phyloP scores from a whole-genome alignment of 2,113 vertebrate genomes.

The Percina caprodes region DNA sequence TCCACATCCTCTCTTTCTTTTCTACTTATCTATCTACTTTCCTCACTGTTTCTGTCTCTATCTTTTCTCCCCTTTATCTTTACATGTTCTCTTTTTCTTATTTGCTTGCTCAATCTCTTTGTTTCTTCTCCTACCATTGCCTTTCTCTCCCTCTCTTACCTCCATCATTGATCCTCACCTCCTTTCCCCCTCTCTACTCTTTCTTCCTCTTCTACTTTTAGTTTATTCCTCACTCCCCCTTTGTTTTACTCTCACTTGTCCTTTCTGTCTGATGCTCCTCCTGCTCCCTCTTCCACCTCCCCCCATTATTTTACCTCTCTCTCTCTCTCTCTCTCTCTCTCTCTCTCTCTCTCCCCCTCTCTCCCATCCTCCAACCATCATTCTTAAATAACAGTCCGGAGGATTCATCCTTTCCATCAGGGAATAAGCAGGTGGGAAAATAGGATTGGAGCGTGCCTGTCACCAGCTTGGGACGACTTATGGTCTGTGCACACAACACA shows the following conservation, averaged over 20 bases:
- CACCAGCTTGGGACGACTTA: slow-evolving; percentile 71
- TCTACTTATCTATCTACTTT: slow-evolving; percentile 36
- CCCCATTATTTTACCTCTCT: not conserved
- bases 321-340: slow-evolving; percentile 33
- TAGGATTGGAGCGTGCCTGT: slow-evolving; percentile 78
- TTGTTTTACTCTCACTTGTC: slow-evolving; percentile 20
- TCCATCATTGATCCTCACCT: not conserved
- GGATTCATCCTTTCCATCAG: slow-evolving; percentile 75
- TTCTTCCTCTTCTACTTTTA: not conserved
- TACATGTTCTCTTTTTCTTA: slow-evolving; percentile 16
- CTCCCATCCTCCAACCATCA: slow-evolving; percentile 64
- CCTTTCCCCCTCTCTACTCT: not conserved
- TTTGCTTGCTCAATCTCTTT: slow-evolving; percentile 3
- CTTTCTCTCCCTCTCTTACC: not conserved
- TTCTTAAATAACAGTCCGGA: slow-evolving; percentile 86
- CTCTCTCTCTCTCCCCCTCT: slow-evolving; percentile 50
- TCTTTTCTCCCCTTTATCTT: not conserved
- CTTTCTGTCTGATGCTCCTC: not conserved
- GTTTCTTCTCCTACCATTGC: not conserved
- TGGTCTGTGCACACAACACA: slow-evolving; percentile 54
- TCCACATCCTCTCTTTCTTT: slow-evolving; percentile 16
- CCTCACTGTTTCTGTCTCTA: slow-evolving; percentile 31
- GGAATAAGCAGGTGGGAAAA: slow-evolving; percentile 78
- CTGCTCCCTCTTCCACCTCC: not conserved
- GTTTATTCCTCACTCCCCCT: slow-evolving; percentile 9